Evolutionary conservation across 2,113 vertebrate genomes (phyloP).

Genomic region (Plectropomus leopardus): DNA sequence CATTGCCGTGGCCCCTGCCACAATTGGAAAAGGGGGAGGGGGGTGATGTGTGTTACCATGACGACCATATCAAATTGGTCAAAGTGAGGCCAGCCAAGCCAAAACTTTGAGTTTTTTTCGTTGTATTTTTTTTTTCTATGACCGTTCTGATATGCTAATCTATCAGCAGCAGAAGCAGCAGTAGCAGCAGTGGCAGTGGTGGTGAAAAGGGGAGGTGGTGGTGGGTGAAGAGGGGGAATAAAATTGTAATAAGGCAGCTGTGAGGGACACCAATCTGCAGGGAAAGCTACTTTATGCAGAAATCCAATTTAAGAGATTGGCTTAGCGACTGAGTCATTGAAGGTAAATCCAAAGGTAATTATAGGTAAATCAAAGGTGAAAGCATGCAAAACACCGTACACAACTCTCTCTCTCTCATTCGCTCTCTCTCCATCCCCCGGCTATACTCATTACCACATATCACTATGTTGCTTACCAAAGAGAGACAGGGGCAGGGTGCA

Average conservation of each 20-base stretch:
- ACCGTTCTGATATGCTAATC: conserved; percentile 29
- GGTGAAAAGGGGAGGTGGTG: not conserved
- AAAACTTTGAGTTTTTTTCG: conserved; percentile 28
- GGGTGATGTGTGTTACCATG: conserved; percentile 56
- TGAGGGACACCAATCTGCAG: conserved; percentile 74
- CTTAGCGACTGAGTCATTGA: conserved; percentile 75
- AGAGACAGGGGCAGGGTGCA: conserved; percentile 38
- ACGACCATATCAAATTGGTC: conserved; percentile 63
- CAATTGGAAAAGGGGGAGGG: conserved; percentile 19
- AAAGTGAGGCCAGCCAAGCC: conserved; percentile 46
- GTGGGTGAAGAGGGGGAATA: conserved; percentile 27
- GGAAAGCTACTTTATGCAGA: conserved; percentile 77
- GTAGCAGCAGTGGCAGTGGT: conserved; percentile 1
- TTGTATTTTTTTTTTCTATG: conserved; percentile 2
- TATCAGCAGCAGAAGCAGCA: conserved; percentile 1
- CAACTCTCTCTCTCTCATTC: conserved; percentile 41
- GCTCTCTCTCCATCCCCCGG: conserved; percentile 8
- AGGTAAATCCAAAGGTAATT: conserved; percentile 81
- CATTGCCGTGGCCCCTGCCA: conserved; percentile 27
- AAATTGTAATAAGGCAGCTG: conserved; percentile 71
- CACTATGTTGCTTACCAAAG: conserved; percentile 50
- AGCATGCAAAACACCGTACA: conserved; percentile 72
- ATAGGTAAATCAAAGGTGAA: conserved; percentile 82
- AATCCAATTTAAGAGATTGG: conserved; percentile 81
- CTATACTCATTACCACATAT: conserved; percentile 62